phyloP scores from a whole-genome alignment of 2,797 vertebrate species.

The Argyrosomus regius region DNA sequence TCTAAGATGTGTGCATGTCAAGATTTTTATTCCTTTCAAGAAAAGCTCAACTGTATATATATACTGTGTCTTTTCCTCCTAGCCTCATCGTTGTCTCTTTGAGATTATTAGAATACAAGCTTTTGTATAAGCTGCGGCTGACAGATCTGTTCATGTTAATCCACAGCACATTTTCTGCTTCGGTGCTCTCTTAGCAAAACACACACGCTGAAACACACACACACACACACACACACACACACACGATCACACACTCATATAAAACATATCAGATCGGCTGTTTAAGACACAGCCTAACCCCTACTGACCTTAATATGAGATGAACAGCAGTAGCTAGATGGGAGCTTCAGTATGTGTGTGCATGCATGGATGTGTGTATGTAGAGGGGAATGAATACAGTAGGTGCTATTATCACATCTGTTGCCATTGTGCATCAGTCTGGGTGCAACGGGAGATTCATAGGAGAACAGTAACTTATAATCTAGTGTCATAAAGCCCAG shows the following conservation, averaged over 20 bases:
- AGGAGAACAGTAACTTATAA: conserved; percentile 15
- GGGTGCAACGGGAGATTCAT: conserved; percentile 4
- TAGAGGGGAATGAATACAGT: conserved; percentile 10
- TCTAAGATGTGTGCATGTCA: neutral
- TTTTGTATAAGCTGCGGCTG: conserved; percentile 66
- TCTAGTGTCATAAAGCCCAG: conserved; percentile 1
- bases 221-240: conserved; percentile 22
- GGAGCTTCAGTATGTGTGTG: conserved; percentile 29
- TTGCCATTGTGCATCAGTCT: conserved; percentile 34
- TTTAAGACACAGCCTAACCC: conserved; percentile 65
- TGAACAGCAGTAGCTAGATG: conserved; percentile 55
- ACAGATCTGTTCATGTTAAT: conserved; percentile 72
- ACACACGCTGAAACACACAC: conserved; percentile 16
- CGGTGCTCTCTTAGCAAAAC: conserved; percentile 60
- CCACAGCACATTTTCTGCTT: conserved; percentile 68
- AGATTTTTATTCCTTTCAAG: neutral
- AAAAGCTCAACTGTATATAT: neutral
- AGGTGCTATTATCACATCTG: conserved; percentile 50
- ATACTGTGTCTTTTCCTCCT: neutral
- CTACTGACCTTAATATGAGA: conserved; percentile 78
- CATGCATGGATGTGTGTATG: conserved; percentile 1
- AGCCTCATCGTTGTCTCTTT: conserved; percentile 34
- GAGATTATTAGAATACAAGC: conserved; percentile 47
- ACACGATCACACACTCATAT: conserved; percentile 19
- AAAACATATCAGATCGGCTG: conserved; percentile 52